Percentiles rank a stretch among this genome's conserved stretches.
Conservation (phyloP, 2,113 vertebrate genomes). For the Peromyscus californicus region DNA sequence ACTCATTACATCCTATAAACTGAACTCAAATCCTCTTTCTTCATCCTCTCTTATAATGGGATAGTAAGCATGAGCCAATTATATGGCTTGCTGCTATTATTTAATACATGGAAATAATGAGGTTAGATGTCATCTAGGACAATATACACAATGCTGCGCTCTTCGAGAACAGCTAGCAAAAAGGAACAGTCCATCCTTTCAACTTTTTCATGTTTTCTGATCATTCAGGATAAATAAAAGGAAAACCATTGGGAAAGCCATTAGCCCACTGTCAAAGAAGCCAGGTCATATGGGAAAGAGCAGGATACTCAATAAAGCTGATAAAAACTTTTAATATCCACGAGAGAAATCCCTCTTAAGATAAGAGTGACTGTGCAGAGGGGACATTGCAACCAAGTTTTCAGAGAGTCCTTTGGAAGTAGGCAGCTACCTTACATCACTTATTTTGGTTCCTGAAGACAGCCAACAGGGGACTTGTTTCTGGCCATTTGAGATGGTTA, state of each 20-base stretch:
- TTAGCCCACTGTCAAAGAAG: background rate
- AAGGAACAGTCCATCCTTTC: slow-evolving; percentile 42
- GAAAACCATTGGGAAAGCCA: slow-evolving; percentile 50
- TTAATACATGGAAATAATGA: slow-evolving; percentile 11
- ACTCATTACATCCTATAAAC: background rate
- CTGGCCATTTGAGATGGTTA: too few species aligned
- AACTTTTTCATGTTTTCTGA: slow-evolving; percentile 43
- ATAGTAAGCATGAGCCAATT: background rate
- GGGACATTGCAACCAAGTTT: background rate
- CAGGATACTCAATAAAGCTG: fast-evolving
- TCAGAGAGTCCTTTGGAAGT: background rate
- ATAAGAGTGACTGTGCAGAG: too few species aligned
- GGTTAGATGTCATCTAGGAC: slow-evolving; percentile 39
- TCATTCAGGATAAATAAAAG: slow-evolving; percentile 55
- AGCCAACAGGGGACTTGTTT: fast-evolving
- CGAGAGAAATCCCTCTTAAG: too few species aligned
- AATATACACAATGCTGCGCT: slow-evolving; percentile 16
- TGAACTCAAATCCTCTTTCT: too few species aligned
- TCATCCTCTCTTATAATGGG: background rate
- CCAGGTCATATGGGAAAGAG: fast-evolving
- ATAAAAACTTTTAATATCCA: background rate
- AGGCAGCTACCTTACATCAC: fast-evolving
- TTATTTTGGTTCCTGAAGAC: fast-evolving
- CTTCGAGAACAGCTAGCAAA: slow-evolving; percentile 50
- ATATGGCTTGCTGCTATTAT: slow-evolving; percentile 27